Percentiles rank a stretch among this genome's conserved stretches.
Evolutionary conservation across 2,797 vertebrate genomes (phyloP).

Genomic region (Periparus ater): DNA sequence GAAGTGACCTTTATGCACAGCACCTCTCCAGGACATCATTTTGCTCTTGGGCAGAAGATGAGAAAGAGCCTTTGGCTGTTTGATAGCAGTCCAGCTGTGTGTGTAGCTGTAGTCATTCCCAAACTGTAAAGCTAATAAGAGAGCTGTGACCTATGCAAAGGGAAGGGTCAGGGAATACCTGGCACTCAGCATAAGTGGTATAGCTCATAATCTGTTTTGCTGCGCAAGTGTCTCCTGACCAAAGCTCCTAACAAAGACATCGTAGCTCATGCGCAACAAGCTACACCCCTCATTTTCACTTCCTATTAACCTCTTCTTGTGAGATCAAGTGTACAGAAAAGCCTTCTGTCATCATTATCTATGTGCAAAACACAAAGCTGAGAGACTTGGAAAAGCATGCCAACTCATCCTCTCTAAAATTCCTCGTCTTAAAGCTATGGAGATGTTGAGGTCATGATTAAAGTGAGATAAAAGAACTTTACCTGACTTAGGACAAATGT

Average conservation of each 20-base stretch:
- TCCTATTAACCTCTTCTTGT: slow-evolving; percentile 49
- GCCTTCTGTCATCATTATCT: slow-evolving; percentile 39
- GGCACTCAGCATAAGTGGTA: background rate
- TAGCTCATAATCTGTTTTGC: background rate
- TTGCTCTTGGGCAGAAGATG: background rate
- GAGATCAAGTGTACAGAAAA: slow-evolving; percentile 37
- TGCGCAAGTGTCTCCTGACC: background rate
- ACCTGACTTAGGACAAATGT: background rate
- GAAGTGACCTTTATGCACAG: background rate
- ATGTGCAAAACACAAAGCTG: background rate
- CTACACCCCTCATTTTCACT: slow-evolving; percentile 54
- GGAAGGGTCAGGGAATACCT: background rate
- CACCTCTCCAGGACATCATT: background rate
- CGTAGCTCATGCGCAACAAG: slow-evolving; percentile 14
- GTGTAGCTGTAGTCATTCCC: background rate
- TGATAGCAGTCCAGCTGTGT: background rate
- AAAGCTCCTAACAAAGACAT: slow-evolving; percentile 44
- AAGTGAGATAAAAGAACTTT: background rate
- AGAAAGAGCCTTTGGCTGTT: background rate
- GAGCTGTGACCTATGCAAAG: slow-evolving; percentile 4
- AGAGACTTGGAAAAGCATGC: background rate
- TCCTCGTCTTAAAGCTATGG: background rate
- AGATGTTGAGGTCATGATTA: background rate
- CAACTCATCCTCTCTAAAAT: background rate
- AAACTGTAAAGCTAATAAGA: slow-evolving; percentile 23